A percentile compares a stretch with the other conserved stretches of the same genome.
Conservation (phyloP, 2,113 vertebrate species). For the Toxostoma redivivum region DNA sequence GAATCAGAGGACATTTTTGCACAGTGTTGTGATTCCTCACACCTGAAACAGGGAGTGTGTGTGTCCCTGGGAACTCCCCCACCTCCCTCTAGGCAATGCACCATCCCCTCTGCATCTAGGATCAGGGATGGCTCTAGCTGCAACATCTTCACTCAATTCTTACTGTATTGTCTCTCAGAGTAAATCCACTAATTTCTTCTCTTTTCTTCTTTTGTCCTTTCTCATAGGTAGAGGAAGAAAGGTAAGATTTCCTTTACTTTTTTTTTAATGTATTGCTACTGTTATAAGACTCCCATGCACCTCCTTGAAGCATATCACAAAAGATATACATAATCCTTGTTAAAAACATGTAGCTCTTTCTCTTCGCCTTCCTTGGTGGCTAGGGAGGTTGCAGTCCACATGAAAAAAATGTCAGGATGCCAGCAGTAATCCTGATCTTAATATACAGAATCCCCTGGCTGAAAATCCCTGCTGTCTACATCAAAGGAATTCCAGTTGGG, state of each 20-base stretch:
- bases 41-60: background rate
- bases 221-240: constrained; percentile 77
- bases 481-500: background rate
- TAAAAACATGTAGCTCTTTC: background rate
- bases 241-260: constrained; percentile 60
- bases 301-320: background rate
- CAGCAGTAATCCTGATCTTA: background rate
- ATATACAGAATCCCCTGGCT: background rate
- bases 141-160: background rate
- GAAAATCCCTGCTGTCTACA: background rate
- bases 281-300: background rate
- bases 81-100: background rate
- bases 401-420: background rate
- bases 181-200: constrained; percentile 12
- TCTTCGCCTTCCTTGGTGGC: background rate
- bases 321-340: background rate
- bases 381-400: background rate
- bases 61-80: background rate
- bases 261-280: background rate
- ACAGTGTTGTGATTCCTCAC: background rate
- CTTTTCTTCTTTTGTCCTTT: constrained; percentile 25
- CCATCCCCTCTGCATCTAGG: background rate
- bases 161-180: background rate
- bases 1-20: background rate
- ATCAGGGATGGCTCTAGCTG: background rate